These are phyloP conservation scores for Tyto alba DNA, from an alignment of 2,113 vertebrate genomes.

Conservation along the genomic window DNA sequence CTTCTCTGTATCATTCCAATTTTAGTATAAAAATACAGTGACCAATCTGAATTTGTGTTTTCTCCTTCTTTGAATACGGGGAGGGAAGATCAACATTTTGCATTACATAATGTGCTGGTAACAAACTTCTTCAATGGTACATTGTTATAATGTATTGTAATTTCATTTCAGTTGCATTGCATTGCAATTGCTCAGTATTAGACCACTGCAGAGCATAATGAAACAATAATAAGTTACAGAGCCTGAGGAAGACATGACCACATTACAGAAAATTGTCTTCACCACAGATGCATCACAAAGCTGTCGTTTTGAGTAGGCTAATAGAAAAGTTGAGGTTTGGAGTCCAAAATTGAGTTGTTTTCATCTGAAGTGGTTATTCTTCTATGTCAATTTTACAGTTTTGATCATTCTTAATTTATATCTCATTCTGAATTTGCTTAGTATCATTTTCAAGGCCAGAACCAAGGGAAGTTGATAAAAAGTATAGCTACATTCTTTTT, in stretches of 20 bases:
- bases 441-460: not conserved
- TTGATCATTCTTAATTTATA: not conserved
- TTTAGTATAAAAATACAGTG: not conserved
- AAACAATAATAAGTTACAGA: not conserved
- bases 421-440: not conserved
- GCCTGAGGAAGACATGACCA: not conserved
- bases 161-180: not conserved
- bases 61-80: not conserved
- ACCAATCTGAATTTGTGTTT: accelerated
- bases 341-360: not conserved
- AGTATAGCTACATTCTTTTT: not conserved
- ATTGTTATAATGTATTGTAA: not conserved
- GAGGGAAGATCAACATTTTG: not conserved
- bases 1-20: not conserved
- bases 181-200: not conserved
- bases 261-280: not conserved
- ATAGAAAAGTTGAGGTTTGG: not conserved
- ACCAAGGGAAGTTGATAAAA: not conserved
- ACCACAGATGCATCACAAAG: not conserved
- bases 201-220: not conserved
- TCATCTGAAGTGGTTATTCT: not conserved
- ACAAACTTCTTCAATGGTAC: not conserved
- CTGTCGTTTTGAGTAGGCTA: not conserved
- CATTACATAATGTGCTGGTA: not conserved
- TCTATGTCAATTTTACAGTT: not conserved